Base-by-base conservation (phyloP, 2,888 invertebrate species). In the Cheilosia impressa region DNA sequence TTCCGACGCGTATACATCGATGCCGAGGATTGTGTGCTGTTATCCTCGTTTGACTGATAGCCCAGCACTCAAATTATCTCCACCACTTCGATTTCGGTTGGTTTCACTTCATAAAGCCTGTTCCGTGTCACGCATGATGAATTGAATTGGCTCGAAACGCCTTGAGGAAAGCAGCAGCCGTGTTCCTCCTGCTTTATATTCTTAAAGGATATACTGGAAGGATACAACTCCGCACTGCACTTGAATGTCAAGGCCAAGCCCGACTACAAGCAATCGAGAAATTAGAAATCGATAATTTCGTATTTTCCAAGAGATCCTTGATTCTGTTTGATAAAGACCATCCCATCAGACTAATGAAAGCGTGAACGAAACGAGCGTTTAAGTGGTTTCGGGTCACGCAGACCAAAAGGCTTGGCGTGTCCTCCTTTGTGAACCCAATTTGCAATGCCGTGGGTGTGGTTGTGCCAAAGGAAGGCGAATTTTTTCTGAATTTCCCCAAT, bases 361-460 rank as follows among this genome's bases (percentile, higher is more conserved):
- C 68, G 27, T 34, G 52, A 65, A 41, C 22, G 58, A 55, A 55
- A 24, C 22, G 62, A 63, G 62, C 45, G 52, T 24, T 75, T 73
- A 50, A 83, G 73, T 73, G 78, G 52, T 78, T 78, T 78, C 66
- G 50, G 78, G 63, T 69, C 83, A 83, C 78, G 83, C 77, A 77
- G 68, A 17, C 13, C 34, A 58, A 22, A 69, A 34, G 31, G 9
- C 6, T 31, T 31, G 31, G 9, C 31, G 9, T 22, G 7, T 34
- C 60, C 10, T 47, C 22, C 31, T 47, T 57, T 41, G 5, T 34
- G 6, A 1, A 6, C 15, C 5, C 19, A 15, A n/a, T 41, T 53
- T 66, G 3, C 27, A n/a, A 7, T 27, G 43, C 34, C 10, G 13
- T 13, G 2, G 10, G 3, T 38, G 6, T 7, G 6, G 31, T 6